Percentiles rank a stretch among this genome's conserved stretches.
Conservation (phyloP, 2,113 vertebrate genomes). For the Nycticebus coucang region DNA sequence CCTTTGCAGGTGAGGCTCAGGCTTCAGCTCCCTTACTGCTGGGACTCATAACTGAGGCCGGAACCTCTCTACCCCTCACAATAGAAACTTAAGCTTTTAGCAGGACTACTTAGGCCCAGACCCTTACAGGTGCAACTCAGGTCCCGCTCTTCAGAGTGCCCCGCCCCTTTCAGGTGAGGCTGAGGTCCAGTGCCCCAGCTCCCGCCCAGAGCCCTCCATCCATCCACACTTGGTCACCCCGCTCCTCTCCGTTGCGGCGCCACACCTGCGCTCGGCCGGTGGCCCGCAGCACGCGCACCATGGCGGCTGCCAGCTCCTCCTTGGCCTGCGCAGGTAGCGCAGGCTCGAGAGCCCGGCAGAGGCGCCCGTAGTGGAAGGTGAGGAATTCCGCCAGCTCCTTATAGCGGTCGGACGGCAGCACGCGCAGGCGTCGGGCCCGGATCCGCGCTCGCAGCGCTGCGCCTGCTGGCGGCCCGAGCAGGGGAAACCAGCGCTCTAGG, state of each 20-base stretch:
- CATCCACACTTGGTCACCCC: rapidly evolving
- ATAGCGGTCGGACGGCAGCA: conserved; percentile 94
- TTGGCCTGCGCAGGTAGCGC: conserved; percentile 91
- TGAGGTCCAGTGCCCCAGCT: neutral
- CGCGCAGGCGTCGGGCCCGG: conserved; percentile 90
- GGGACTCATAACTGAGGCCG: neutral
- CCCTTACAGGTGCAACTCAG: neutral
- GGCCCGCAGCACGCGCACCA: conserved; percentile 93
- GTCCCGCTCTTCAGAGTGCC: neutral
- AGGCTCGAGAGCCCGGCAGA: conserved; percentile 91
- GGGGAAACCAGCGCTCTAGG: conserved; percentile 78
- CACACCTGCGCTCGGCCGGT: conserved; percentile 95
- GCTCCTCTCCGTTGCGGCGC: neutral
- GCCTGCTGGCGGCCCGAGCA: conserved; percentile 79
- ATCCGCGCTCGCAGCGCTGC: conserved; percentile 90
- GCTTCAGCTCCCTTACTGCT: neutral
- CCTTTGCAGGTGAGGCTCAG: neutral
- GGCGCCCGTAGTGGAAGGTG: conserved; percentile 90
- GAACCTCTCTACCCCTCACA: neutral
- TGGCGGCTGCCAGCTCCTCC: conserved; percentile 92
- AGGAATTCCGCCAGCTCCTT: conserved; percentile 96
- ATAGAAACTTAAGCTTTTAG: neutral
- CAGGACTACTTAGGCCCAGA: neutral
- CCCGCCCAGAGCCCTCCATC: neutral
- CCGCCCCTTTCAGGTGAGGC: neutral